Percentiles rank a stretch among this genome's conserved stretches.
phyloP scores from a whole-genome alignment of 2,113 vertebrate genomes.

The Psilopsiagon aurifrons region DNA sequence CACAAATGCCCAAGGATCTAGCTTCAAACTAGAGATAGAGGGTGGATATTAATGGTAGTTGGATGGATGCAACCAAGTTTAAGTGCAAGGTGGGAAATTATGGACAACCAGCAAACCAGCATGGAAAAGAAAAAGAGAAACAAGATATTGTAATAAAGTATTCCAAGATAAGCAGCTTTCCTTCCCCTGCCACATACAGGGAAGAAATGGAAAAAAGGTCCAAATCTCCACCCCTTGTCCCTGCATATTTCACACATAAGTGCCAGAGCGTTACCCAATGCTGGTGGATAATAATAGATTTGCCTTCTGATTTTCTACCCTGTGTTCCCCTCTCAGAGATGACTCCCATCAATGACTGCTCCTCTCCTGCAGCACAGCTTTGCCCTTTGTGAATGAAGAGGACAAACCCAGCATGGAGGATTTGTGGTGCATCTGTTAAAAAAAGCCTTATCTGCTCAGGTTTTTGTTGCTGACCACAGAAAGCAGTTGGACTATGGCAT shows the following conservation, averaged over 20 bases:
- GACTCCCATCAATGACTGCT: not conserved
- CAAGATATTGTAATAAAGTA: not conserved
- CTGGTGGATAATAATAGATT: not conserved
- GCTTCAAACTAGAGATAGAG: not conserved
- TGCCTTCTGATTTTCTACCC: not conserved
- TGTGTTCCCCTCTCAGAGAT: not conserved
- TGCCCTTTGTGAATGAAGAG: not conserved
- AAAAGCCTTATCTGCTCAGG: not conserved
- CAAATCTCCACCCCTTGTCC: too few relatives aligned
- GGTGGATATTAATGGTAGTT: not conserved
- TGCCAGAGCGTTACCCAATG: not conserved
- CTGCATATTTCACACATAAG: not conserved
- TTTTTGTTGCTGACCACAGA: not conserved
- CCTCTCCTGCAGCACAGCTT: accelerated
- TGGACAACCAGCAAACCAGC: not conserved
- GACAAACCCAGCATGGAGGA: not conserved
- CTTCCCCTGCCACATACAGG: not conserved
- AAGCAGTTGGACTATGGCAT: not conserved
- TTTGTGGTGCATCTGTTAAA: not conserved
- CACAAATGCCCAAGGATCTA: not conserved
- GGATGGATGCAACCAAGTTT: too few relatives aligned
- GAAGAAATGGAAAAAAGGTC: not conserved
- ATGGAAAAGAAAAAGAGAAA: not conserved
- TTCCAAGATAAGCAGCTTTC: not conserved
- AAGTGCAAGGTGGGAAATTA: not conserved